A percentile compares a stretch with the other conserved stretches of the same genome.
phyloP scores from a whole-genome alignment of 2,888 invertebrate species.

The Drosophila mimica region DNA sequence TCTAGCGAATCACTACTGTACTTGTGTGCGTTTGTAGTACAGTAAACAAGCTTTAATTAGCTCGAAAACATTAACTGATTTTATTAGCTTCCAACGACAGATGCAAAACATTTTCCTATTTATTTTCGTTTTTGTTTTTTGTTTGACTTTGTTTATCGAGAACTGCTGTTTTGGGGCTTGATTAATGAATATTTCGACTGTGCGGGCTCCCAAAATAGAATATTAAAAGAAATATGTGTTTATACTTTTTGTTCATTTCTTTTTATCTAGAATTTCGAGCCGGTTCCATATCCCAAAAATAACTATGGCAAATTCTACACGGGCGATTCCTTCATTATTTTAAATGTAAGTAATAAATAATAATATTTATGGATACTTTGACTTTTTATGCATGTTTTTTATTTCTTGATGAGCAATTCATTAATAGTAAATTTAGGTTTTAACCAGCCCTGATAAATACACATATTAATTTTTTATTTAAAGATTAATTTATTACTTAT shows the following conservation, averaged over 20 bases:
- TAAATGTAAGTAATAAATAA: slow-evolving; percentile 88
- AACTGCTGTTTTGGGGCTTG: slow-evolving; percentile 19
- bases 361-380: not conserved
- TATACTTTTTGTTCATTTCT: slow-evolving; percentile 23
- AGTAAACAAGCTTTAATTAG: slow-evolving; percentile 57
- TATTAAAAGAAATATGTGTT: slow-evolving; percentile 8
- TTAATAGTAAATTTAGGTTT: not conserved
- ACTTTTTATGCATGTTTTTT: not conserved
- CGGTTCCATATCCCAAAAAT: slow-evolving; percentile 89
- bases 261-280: slow-evolving; percentile 89
- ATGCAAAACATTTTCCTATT: not conserved
- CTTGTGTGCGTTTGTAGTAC: slow-evolving; percentile 3
- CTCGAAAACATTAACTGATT: slow-evolving; percentile 49
- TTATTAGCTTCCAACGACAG: slow-evolving; percentile 52
- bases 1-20: slow-evolving; percentile 33
- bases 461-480: not conserved
- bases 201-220: slow-evolving; percentile 32
- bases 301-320: slow-evolving; percentile 93
- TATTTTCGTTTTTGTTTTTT: slow-evolving; percentile 23
- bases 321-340: slow-evolving; percentile 94
- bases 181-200: slow-evolving; percentile 43
- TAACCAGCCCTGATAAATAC: not conserved
- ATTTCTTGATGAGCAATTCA: not conserved
- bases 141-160: slow-evolving; percentile 22
- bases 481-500: not conserved